Conservation (phyloP, 2,797 vertebrate genomes). For the Remorina albescens region DNA sequence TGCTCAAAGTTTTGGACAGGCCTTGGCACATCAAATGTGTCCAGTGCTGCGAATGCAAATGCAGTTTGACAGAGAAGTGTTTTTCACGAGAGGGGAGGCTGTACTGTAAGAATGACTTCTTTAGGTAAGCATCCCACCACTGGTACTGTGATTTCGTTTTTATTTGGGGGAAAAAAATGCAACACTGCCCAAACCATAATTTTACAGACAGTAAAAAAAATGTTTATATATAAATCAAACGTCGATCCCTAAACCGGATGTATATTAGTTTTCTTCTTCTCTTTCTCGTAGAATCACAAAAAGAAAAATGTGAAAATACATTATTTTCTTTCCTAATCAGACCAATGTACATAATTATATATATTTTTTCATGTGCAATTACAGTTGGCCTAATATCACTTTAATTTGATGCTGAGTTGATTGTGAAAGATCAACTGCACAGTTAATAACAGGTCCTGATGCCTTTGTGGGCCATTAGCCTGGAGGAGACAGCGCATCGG, state of each 20-base stretch:
- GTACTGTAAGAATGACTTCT: constrained; percentile 97
- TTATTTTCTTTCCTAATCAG: not conserved
- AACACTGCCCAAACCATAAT: not conserved
- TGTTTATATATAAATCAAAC: no score
- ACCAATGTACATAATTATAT: not conserved
- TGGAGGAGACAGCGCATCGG: not conserved
- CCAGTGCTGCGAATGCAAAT: constrained; percentile 95
- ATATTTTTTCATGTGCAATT: not conserved
- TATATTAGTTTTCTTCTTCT: no score
- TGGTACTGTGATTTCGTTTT: not conserved
- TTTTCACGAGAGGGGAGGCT: constrained; percentile 95
- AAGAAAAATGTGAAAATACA: not conserved
- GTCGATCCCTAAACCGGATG: not conserved
- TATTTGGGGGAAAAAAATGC: not conserved
- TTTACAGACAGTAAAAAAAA: not conserved
- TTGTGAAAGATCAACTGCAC: no score
- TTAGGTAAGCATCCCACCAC: constrained; percentile 85
- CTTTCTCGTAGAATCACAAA: not conserved
- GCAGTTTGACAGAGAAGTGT: constrained; percentile 94
- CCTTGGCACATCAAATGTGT: constrained; percentile 97
- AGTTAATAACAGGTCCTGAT: not conserved
- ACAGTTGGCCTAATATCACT: not conserved
- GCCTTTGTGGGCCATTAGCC: not conserved
- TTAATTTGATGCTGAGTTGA: not conserved
- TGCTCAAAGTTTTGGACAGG: constrained; percentile 95